Base-by-base conservation (phyloP, 2,888 invertebrate species). In the Icerya purchasi region DNA sequence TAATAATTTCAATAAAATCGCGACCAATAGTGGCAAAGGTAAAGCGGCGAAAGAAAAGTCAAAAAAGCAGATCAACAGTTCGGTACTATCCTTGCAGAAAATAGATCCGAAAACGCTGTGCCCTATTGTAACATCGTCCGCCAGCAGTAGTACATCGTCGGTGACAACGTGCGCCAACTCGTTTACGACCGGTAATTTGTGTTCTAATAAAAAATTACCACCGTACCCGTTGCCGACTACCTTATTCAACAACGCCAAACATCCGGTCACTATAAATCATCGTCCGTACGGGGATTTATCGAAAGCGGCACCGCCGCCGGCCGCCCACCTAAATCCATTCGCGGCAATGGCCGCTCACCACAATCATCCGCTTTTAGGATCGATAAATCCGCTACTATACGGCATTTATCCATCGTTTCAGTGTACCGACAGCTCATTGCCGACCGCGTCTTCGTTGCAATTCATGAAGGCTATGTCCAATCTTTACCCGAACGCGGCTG, bases 61-160 rank as follows among this genome's bases (percentile, higher is more conserved):
- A 36, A 36, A 5, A 14, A 36, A 36, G 36, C 5, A 36, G 14
- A 5, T 8, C 36, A 14, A 14, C 14, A 36, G 36, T 36, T 36
- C 61, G 18, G 61, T 56, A 60, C 58, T 56, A 8, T 58, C 57
- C 56, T 14, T 61, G 68, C 72, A 72, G 65, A 78, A 78, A 66
- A 76, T 78, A 60, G 78, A 78, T 66, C 78, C 78, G 1, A 77
- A 78, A 68, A 78, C 78, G 0, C 66, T 78, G 22, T 75, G 76
- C 60, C 78, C 78, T 0, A 76, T 78, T 49, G 56, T 59, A 50
- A 58, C 64, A 14, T 58, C 64, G 51, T 56, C 63, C 2, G 24
- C 61, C 25, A 50, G 52, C 36, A 36, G 54, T 3, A 56, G 51
- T 22, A 19, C 56, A 22, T 54, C 60, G 2, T 22, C 23, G 36